Evolutionary conservation across 2,113 vertebrate species (phyloP).

Genomic region (Hepsetus odoe): DNA sequence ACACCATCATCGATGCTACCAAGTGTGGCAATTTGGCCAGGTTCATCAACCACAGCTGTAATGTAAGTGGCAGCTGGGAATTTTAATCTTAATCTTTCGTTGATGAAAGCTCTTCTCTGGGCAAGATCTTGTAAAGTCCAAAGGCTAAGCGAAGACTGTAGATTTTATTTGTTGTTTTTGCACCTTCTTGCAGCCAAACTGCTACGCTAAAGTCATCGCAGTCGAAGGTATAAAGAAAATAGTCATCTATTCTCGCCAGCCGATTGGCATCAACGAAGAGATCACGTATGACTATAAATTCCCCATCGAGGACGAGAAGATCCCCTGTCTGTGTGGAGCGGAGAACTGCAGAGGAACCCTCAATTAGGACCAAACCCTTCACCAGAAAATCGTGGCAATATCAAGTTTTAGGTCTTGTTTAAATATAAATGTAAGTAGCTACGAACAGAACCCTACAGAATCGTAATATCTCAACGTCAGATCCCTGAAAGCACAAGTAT

Average conservation of each 20-base stretch:
- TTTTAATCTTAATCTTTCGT: neutral
- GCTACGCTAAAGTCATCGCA: conserved; percentile 96
- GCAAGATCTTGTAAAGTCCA: too few species aligned
- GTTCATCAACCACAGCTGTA: conserved; percentile 99
- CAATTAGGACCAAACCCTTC: conserved; percentile 73
- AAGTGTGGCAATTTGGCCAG: conserved; percentile 94
- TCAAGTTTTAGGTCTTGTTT: neutral
- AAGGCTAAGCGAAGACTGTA: too few species aligned
- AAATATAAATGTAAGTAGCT: too few species aligned
- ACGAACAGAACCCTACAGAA: too few species aligned
- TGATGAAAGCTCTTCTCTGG: too few species aligned
- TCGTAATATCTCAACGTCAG: too few species aligned
- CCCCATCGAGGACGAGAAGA: conserved; percentile 97
- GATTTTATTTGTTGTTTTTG: conserved; percentile 19
- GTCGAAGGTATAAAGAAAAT: conserved; percentile 99
- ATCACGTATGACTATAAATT: conserved; percentile 99
- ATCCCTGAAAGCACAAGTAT: neutral
- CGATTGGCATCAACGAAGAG: conserved; percentile 92
- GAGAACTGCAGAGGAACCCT: conserved; percentile 94
- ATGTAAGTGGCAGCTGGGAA: conserved; percentile 77
- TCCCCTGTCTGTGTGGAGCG: conserved; percentile 93
- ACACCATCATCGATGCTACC: conserved; percentile 97
- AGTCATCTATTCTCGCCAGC: conserved; percentile 97
- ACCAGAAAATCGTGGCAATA: conserved; percentile 26
- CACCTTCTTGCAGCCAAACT: conserved; percentile 86